Evolutionary conservation across 2,888 invertebrate species (phyloP), one percentile per base, ranked within the genome.

Genomic region (Drosophila mimetica): DNA sequence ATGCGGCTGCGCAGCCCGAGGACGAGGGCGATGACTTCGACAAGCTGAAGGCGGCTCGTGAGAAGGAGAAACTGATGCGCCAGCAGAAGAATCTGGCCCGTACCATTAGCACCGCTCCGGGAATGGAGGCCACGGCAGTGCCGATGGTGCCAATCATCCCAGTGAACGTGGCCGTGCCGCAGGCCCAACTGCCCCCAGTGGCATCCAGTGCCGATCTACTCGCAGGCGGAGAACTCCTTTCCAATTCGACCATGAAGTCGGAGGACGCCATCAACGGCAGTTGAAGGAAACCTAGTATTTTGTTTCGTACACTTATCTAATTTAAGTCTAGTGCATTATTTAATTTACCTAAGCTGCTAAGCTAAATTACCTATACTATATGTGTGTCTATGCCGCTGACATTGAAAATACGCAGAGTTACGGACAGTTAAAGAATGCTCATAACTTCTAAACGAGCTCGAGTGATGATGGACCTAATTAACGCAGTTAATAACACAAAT

Each of bases 21-120:
- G 78, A 83, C 18, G 91, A 90, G 9, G 93, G 93, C 59, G 95
- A 96, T 82, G 96, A 96, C 74, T 96, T 96, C 84, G 93, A 94
- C 46, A 94, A 94, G 63, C 91, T 96, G 48, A 95, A 95, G 83
- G 93, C 93, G 44, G 93, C 94, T 57, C 93, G 96, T 2, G 95
- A 95, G 81, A 94, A 94, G 84, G 94, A 95, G 87, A 93, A 95
- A n/a, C 91, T 93, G 6, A 93, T 94, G 57, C 93, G 93, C 54
- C 93, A 94, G 73, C 91, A 94, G 74, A 93, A 93, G 74, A 94
- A 94, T 82, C 91, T 94, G 90, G 94, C 93, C 0, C 93, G 95
- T 57, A 89, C 91, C n/a, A 91, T 92, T 6, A 92, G 92, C 77
- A 90, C 91, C 1, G 89, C 91, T 2, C 91, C 91, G 1, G 90